These are phyloP conservation scores for Microhierax caerulescens DNA, from an alignment of 2,797 vertebrate genomes.

Conservation along the genomic window DNA sequence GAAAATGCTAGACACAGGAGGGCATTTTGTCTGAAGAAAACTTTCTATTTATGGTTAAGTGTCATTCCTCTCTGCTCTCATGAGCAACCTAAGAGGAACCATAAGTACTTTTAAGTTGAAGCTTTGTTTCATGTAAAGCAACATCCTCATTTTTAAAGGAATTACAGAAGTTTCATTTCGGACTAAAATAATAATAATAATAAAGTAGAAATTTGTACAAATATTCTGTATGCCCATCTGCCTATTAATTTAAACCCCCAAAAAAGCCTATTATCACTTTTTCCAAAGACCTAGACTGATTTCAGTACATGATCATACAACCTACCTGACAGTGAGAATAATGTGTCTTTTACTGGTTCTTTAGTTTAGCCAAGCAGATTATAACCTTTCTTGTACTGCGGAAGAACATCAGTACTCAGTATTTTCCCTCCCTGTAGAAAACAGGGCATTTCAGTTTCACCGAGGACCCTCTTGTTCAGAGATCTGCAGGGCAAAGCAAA, in stretches of 20 bases:
- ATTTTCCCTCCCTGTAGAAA: not conserved
- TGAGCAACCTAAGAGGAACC: not conserved
- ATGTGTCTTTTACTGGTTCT: not conserved
- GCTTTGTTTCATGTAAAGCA: not conserved
- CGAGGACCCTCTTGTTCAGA: not conserved
- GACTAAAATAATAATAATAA: not conserved
- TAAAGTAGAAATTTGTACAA: not conserved
- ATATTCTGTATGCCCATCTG: not conserved
- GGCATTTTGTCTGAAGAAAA: not conserved
- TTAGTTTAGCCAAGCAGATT: not conserved
- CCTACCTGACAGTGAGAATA: not conserved
- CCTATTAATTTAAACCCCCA: not conserved
- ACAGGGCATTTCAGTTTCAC: not conserved
- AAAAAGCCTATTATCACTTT: not conserved
- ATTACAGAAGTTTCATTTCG: not conserved
- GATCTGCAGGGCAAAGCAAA: not conserved
- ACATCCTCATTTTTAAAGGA: constrained; percentile 13
- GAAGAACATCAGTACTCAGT: not conserved
- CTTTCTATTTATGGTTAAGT: not conserved
- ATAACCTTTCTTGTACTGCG: not conserved
- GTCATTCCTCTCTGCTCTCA: not conserved
- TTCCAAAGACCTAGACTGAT: not conserved
- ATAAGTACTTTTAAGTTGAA: not conserved
- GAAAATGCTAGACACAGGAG: not conserved
- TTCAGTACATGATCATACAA: not conserved